Conservation (phyloP, 2,113 vertebrate species). For the Tringa solitaria region DNA sequence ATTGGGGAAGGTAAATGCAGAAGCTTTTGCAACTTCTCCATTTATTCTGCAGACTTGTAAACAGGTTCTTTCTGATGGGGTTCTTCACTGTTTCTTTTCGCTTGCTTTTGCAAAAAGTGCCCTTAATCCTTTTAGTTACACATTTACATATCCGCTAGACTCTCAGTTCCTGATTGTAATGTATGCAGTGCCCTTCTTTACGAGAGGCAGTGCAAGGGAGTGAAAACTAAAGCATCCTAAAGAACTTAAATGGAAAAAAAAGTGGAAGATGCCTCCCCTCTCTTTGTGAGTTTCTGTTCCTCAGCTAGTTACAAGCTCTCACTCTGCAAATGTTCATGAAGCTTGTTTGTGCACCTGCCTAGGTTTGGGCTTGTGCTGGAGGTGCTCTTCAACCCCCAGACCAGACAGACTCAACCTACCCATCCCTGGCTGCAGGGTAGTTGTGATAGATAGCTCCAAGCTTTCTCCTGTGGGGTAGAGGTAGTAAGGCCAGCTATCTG, state of each 20-base stretch:
- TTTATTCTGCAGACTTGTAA: too few species aligned
- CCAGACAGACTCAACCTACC: neutral
- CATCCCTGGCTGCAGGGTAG: neutral
- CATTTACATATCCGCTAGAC: too few species aligned
- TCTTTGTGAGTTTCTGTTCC: neutral
- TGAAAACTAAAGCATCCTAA: neutral
- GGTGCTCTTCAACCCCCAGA: neutral
- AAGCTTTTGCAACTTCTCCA: too few species aligned
- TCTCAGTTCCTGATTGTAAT: too few species aligned
- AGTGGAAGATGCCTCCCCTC: neutral
- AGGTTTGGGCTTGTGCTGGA: accelerated
- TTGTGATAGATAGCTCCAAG: neutral
- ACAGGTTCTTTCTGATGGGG: too few species aligned
- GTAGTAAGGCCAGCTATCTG: neutral
- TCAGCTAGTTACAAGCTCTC: neutral
- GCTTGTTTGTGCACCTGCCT: neutral
- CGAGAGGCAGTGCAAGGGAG: accelerated
- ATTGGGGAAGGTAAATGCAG: too few species aligned
- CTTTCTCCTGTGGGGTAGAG: neutral
- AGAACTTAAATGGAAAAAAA: neutral
- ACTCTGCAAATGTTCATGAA: neutral
- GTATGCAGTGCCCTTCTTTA: neutral
- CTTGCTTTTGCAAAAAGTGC: too few species aligned
- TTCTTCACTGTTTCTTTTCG: too few species aligned
- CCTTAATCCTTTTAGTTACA: too few species aligned